A percentile compares a stretch with the other conserved stretches of the same genome.
Evolutionary conservation across 2,113 vertebrate species (phyloP).

Genomic region (Ptilorrhoa leucosticta): DNA sequence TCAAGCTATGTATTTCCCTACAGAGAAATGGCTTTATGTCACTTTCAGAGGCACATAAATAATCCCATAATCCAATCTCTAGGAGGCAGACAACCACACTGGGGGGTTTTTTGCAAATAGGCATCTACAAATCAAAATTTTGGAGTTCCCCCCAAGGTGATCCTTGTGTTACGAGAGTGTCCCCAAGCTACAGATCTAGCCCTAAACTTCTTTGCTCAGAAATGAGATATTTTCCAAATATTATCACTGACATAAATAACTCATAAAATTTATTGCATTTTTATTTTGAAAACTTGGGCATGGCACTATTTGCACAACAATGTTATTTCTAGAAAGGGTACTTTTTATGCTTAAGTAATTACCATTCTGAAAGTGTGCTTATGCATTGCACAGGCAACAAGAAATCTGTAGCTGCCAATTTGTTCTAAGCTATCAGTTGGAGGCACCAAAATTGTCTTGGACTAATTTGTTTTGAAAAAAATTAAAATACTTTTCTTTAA

Average conservation of each 20-base stretch:
- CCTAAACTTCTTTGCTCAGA: neutral
- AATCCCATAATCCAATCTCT: neutral
- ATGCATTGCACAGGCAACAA: neutral
- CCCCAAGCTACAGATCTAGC: neutral
- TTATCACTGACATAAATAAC: neutral
- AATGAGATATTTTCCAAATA: neutral
- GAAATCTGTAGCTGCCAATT: neutral
- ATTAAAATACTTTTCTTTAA: neutral
- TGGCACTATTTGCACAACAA: neutral
- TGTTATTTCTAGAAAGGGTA: neutral
- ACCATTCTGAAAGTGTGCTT: neutral
- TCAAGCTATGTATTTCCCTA: neutral
- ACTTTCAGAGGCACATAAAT: neutral
- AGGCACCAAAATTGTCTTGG: neutral
- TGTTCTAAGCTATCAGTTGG: neutral
- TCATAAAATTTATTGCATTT: neutral
- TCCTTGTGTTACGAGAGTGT: rapidly evolving
- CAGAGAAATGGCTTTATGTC: neutral
- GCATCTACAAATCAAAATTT: neutral
- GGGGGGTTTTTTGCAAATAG: neutral
- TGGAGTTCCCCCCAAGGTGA: rapidly evolving
- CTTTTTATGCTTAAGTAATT: neutral
- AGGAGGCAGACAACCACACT: neutral
- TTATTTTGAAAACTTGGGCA: neutral
- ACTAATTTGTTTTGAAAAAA: neutral